phyloP scores from a whole-genome alignment of 2,113 vertebrate genomes.

The Tapirus terrestris region DNA sequence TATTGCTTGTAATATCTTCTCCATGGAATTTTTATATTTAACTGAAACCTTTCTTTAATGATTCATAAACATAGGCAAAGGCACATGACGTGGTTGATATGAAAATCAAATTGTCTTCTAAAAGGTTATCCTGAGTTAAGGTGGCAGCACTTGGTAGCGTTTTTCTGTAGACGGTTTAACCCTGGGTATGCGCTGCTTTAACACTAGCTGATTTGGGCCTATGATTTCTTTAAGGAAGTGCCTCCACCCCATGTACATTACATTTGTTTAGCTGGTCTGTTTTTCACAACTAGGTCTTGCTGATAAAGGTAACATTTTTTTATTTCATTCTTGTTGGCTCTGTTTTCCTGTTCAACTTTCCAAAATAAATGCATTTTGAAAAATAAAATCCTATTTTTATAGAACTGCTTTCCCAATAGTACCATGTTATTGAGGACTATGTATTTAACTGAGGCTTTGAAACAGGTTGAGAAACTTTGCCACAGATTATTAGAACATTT shows the following conservation, averaged over 20 bases:
- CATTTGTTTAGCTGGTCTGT: background rate
- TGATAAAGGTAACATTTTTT: background rate
- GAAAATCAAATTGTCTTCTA: background rate
- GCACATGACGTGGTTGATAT: background rate
- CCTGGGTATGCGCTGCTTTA: background rate
- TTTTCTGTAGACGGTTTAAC: background rate
- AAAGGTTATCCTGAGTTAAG: background rate
- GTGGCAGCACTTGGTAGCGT: background rate
- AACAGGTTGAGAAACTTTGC: background rate
- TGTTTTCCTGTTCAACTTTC: background rate
- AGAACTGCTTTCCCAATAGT: background rate
- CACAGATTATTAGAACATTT: background rate
- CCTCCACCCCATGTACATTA: background rate
- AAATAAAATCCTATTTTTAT: background rate
- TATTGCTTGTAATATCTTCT: background rate
- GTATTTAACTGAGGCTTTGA: background rate
- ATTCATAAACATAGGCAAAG: slow-evolving; percentile 23
- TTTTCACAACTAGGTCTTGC: background rate
- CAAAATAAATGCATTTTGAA: background rate
- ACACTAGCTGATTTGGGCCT: background rate
- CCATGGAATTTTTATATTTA: background rate
- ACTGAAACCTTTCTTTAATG: background rate
- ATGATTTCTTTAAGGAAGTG: background rate
- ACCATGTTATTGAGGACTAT: background rate
- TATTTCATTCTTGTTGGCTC: background rate